Evolutionary conservation across 2,797 vertebrate species (phyloP).

Genomic region (Sorex maritimensis): DNA sequence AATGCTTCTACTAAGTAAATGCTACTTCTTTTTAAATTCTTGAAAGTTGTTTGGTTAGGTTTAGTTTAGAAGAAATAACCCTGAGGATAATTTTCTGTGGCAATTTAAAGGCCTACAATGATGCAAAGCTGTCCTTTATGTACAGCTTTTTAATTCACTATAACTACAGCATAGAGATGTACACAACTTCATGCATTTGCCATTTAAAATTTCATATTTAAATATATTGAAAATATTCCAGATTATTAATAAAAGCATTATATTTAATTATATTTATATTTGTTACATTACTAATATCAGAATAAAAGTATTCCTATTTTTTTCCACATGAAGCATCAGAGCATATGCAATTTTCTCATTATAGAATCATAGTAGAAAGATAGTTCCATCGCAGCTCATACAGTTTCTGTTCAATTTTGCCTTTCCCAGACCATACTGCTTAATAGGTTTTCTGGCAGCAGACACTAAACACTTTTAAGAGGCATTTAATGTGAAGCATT

Average conservation of each 20-base stretch:
- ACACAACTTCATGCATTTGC: neutral
- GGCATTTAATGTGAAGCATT: slow-evolving; percentile 83
- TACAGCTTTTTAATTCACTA: neutral
- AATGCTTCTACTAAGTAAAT: slow-evolving; percentile 23
- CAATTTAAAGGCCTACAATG: neutral
- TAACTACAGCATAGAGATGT: neutral
- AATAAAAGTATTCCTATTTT: neutral
- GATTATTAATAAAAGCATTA: no score
- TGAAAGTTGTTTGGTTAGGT: neutral
- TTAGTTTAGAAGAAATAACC: slow-evolving; percentile 8
- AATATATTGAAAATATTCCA: neutral
- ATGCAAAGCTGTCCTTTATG: neutral
- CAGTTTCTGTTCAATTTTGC: slow-evolving; percentile 45
- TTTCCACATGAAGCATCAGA: neutral
- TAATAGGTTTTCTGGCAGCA: slow-evolving; percentile 73
- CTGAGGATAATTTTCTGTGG: neutral
- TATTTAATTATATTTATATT: neutral
- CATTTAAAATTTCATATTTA: neutral
- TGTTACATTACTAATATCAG: slow-evolving; percentile 22
- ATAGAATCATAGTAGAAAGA: neutral
- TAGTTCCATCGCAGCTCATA: neutral
- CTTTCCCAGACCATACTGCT: slow-evolving; percentile 4
- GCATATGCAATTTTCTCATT: neutral
- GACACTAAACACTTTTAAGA: slow-evolving; percentile 79
- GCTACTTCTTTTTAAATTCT: slow-evolving; percentile 23